Evolutionary conservation across 2,888 invertebrate genomes (phyloP), one percentile per base, ranked within the genome.

Genomic region (Rhingia rostrata): DNA sequence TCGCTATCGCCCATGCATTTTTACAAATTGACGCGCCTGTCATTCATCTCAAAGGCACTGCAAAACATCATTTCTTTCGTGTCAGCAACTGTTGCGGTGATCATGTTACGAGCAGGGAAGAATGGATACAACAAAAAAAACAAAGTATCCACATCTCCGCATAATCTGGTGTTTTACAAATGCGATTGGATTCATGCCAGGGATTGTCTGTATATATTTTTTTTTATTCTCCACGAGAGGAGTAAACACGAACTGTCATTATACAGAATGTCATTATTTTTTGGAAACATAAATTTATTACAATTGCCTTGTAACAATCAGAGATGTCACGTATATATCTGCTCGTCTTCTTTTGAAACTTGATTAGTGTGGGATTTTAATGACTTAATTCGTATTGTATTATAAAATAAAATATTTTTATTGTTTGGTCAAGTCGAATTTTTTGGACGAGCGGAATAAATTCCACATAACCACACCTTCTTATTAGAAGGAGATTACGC

Each of bases 11-110:
- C n/a, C 6, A 64, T 32, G 14, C 37, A 39, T 33, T 45, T 45
- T 22, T 47, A 64, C 53, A 66, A 53, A 56, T 56, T 67, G 43
- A 54, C n/a, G 39, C 35, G 10, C n/a, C 53, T 61, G 61, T 45
- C 61, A 32, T 4, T 41, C 35, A 35, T 9, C 33, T 14, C 33
- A 41, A 56, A 45, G 22, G 35, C 45, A 45, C 9, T 39, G 30
- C 12, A 9, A 14, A n/a, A 33, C 6, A 33, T 22, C 9, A 22
- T 7, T 35, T 63, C n/a, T 47, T 0, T 9, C 47, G 22, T 49
- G 9, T 9, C 47, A 49, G 5, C 9, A 4, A 32, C 32, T 32
- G 63, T 63, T 47, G 63, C 6, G 14, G 12, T 12, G 63, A 4
- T 60, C 43, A 45, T 49, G 63, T 47, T 63, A 35, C 22, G 47